Evolutionary conservation across 2,797 vertebrate species (phyloP).

Genomic region (Ambastaia sidthimunki): DNA sequence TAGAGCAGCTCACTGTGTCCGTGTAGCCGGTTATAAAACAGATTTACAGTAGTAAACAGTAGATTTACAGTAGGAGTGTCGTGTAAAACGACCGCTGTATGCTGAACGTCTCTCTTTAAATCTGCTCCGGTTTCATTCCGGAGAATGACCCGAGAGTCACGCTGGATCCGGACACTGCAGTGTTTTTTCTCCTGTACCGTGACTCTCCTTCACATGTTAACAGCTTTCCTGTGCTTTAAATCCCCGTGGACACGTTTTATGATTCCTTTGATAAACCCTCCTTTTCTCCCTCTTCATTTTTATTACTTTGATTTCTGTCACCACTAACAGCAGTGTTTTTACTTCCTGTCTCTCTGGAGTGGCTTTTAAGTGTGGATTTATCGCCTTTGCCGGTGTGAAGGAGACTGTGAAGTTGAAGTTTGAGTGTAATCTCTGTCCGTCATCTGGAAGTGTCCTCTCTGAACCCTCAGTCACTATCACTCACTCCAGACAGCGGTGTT

Average conservation of each 20-base stretch:
- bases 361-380: not conserved
- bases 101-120: slow-evolving; percentile 57
- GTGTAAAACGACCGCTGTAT: slow-evolving; percentile 38
- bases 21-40: slow-evolving; percentile 50
- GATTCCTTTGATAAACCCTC: not conserved
- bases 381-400: not conserved
- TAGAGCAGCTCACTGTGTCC: slow-evolving; percentile 30
- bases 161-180: not conserved
- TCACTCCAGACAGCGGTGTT: slow-evolving; percentile 16
- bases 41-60: slow-evolving; percentile 54
- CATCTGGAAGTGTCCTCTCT: slow-evolving; percentile 39
- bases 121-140: slow-evolving; percentile 43
- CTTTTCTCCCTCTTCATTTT: slow-evolving; percentile 9
- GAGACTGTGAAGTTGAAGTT: not conserved
- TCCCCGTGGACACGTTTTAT: slow-evolving; percentile 25
- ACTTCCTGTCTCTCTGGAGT: slow-evolving; percentile 13
- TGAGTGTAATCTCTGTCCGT: slow-evolving; percentile 8
- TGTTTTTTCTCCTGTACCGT: not conserved
- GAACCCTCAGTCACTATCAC: not conserved
- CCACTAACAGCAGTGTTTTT: slow-evolving; percentile 1
- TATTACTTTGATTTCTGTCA: not conserved
- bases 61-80: slow-evolving; percentile 47
- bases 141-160: slow-evolving; percentile 26
- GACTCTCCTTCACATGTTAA: not conserved
- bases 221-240: not conserved